Base-by-base conservation (phyloP, 1,140 invertebrate genomes). In the Pteromalus puparum region DNA sequence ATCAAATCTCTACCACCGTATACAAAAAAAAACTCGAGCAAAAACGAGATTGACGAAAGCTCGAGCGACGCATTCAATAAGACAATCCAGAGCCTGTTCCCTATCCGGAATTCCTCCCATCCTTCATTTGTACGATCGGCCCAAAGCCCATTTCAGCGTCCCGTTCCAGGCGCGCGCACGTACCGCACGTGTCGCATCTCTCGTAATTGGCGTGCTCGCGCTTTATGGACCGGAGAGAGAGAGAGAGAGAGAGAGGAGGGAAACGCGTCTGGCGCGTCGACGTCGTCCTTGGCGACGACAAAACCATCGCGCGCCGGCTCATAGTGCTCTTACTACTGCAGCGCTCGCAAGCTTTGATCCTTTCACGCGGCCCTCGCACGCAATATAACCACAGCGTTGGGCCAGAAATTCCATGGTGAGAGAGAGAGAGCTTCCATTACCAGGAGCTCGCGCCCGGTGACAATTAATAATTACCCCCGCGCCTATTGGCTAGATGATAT, bases 401-500 rank as follows among this genome's bases (percentile, higher is more conserved):
- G 38, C 38, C 38, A 75, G 73, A 13, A 75, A 75, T 75, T 3
- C 28, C 75, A 42, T 9, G 48, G 28, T 2, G 24, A 73, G 28
- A 46, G 24, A 61, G 53, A 61, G 74, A 82, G 82, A 46, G 85
- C 81, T 88, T 87, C 86, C 89, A 90, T 91, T 90, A 90, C 84
- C 84, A 61, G 81, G 53, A 28, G 24, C 67, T 15, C 75, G 61
- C 26, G 28, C 67, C 2, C 75, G 79, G 82, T 83, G 88, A 90
- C 90, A 88, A 90, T 90, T 90, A 91, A 91, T 91, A 91, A 91
- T 90, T 90, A 90, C 84, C 88, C 84, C 38, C 30, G 15, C 18
- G 21, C 72, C 76, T 88, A 90, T 90, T 87, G 88, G 85, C 68
- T 87, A 53, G 88, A 89, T 90, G 89, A 90, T 90, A 90, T 74